phyloP scores from a whole-genome alignment of 1,140 invertebrate species.

The Leptopilina clavipes region DNA sequence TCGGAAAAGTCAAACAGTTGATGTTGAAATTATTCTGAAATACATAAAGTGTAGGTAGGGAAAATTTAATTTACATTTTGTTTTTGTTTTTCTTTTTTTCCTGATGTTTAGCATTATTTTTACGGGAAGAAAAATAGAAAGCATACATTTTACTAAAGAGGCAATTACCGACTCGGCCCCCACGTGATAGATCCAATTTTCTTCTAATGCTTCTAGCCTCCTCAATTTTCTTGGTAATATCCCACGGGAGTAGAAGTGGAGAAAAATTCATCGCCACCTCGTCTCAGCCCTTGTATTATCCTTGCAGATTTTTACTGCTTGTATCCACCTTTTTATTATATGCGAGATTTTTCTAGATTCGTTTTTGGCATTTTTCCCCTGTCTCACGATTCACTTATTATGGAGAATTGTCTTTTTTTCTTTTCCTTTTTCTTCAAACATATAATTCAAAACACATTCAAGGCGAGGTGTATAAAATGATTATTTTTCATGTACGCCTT shows the following conservation, averaged over 20 bases:
- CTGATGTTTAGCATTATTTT: constrained; percentile 19
- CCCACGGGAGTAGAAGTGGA: constrained; percentile 44
- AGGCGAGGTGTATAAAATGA: constrained; percentile 47
- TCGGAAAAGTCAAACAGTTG: too few relatives aligned
- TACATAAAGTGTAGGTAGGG: not conserved
- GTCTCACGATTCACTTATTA: too few relatives aligned
- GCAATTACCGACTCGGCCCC: constrained; percentile 39
- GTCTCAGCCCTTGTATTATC: constrained; percentile 48
- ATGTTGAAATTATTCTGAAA: too few relatives aligned
- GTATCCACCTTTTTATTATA: constrained; percentile 12
- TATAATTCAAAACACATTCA: not conserved
- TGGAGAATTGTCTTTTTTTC: constrained; percentile 50
- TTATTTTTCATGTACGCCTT: constrained; percentile 45
- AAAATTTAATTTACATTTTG: not conserved
- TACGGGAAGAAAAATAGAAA: not conserved
- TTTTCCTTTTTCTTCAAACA: not conserved
- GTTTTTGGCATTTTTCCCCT: constrained; percentile 16
- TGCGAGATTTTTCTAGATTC: constrained; percentile 6
- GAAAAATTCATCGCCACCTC: constrained; percentile 42
- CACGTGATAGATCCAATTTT: constrained; percentile 48
- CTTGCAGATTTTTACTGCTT: constrained; percentile 47
- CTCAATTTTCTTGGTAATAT: constrained; percentile 53
- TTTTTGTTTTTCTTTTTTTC: not conserved
- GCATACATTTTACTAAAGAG: constrained; percentile 24
- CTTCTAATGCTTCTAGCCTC: constrained; percentile 44